Evolutionary conservation across 2,888 invertebrate genomes (phyloP).

Genomic region (Spialia ferax): DNA sequence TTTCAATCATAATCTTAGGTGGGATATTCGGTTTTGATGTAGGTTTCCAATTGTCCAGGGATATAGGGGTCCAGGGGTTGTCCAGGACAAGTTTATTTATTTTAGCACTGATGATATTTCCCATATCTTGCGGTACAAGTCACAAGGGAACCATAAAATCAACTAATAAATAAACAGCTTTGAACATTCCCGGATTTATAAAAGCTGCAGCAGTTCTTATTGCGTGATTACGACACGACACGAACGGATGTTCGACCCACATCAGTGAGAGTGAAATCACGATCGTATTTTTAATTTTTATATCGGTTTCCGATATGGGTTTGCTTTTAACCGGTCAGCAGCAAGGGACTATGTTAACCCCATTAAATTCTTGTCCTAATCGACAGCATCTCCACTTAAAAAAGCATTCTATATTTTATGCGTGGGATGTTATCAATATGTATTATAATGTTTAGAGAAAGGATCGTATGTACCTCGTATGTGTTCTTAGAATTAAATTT

Average conservation of each 20-base stretch:
- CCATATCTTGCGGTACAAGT: background rate
- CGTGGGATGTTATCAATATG: too few relatives aligned
- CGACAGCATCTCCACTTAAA: too few relatives aligned
- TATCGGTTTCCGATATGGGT: conserved; percentile 21
- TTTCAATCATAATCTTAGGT: too few relatives aligned
- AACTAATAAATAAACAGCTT: conserved; percentile 19
- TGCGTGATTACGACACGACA: conserved; percentile 18
- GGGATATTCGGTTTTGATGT: too few relatives aligned
- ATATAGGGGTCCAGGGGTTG: too few relatives aligned
- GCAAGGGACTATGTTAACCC: background rate
- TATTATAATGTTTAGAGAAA: too few relatives aligned
- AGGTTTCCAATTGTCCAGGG: too few relatives aligned
- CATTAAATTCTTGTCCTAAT: too few relatives aligned
- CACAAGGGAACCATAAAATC: background rate
- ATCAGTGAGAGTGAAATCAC: conserved; percentile 38
- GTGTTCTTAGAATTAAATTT: too few relatives aligned
- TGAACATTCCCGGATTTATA: conserved; percentile 31
- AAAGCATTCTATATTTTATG: too few relatives aligned
- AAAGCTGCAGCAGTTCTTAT: conserved; percentile 22
- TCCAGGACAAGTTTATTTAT: background rate
- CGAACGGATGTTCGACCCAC: conserved; percentile 35
- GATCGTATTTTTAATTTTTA: conserved; percentile 38
- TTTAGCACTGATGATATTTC: background rate
- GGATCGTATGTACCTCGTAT: too few relatives aligned
- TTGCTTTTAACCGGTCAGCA: conserved; percentile 2